Evolutionary conservation across 2,888 invertebrate species (phyloP).

Genomic region (Apocheima hispidaria): DNA sequence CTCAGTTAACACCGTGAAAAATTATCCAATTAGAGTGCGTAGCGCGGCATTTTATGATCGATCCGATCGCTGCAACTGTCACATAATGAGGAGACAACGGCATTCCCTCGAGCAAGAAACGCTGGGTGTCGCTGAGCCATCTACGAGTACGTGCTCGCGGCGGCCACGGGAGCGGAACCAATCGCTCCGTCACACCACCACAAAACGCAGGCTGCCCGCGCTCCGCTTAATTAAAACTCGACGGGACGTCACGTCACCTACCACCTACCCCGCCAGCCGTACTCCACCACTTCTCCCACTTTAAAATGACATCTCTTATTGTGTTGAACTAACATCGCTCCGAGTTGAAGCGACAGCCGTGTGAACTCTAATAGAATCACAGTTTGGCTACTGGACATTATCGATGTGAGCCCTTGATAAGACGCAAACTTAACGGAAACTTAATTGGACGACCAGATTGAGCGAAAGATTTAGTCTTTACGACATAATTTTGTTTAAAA

Average conservation of each 20-base stretch:
- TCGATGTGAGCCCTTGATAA: slow-evolving; percentile 69
- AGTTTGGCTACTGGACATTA: slow-evolving; percentile 70
- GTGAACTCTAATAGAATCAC: slow-evolving; percentile 72
- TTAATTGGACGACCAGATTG: slow-evolving; percentile 70
- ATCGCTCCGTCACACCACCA: slow-evolving; percentile 79
- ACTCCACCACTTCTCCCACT: slow-evolving; percentile 63
- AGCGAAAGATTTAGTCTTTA: slow-evolving; percentile 61
- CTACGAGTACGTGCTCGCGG: slow-evolving; percentile 81
- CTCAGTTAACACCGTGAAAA: slow-evolving; percentile 68
- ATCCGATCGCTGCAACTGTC: slow-evolving; percentile 73
- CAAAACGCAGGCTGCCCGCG: slow-evolving; percentile 75
- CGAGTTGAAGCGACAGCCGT: slow-evolving; percentile 54
- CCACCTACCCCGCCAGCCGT: slow-evolving; percentile 50
- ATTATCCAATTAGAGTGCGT: slow-evolving; percentile 78
- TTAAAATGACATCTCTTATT: slow-evolving; percentile 72
- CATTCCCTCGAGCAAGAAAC: slow-evolving; percentile 74
- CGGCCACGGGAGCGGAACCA: slow-evolving; percentile 72
- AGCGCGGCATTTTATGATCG: slow-evolving; percentile 72
- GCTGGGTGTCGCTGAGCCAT: slow-evolving; percentile 76
- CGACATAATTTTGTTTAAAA: slow-evolving; percentile 51
- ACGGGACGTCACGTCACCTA: slow-evolving; percentile 75
- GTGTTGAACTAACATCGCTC: slow-evolving; percentile 64
- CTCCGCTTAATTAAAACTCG: slow-evolving; percentile 82
- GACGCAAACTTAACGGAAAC: slow-evolving; percentile 68
- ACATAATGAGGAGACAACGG: slow-evolving; percentile 79